Conservation (phyloP, 2,888 invertebrate species). For the Oxycera nigricornis region DNA sequence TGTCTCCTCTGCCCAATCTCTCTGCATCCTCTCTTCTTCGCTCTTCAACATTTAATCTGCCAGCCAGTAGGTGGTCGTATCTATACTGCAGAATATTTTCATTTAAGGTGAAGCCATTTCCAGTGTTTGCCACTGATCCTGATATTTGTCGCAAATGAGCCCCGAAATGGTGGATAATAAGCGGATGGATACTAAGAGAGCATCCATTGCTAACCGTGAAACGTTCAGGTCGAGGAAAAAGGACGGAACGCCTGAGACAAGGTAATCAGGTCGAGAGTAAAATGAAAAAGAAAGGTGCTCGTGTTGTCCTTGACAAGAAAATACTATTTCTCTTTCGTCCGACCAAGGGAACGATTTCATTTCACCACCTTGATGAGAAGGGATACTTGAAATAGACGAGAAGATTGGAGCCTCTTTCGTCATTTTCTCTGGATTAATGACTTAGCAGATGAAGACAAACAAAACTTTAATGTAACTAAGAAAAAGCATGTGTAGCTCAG, state of each 20-base stretch:
- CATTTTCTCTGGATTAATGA: not conserved
- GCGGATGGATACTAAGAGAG: not conserved
- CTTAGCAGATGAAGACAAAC: not conserved
- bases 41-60: not conserved
- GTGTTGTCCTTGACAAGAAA: not conserved
- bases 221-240: not conserved
- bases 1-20: not conserved
- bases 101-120: not conserved
- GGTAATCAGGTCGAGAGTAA: not conserved
- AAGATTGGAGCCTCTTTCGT: not conserved
- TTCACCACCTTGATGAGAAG: too few relatives aligned
- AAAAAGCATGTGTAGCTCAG: not conserved
- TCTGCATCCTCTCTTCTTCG: not conserved
- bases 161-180: conserved; percentile 31
- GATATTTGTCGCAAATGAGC: conserved; percentile 43
- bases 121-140: conserved; percentile 42
- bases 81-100: too few relatives aligned
- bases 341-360: not conserved
- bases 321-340: not conserved
- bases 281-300: not conserved
- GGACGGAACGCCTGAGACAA: not conserved
- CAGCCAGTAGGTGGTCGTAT: too few relatives aligned
- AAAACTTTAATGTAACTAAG: not conserved
- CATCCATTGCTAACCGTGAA: not conserved
- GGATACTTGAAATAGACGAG: not conserved